A percentile compares a stretch with the other conserved stretches of the same genome.
These are phyloP conservation scores for Drosophila leontia DNA, from an alignment of 1,140 invertebrate species.

Conservation along the genomic window DNA sequence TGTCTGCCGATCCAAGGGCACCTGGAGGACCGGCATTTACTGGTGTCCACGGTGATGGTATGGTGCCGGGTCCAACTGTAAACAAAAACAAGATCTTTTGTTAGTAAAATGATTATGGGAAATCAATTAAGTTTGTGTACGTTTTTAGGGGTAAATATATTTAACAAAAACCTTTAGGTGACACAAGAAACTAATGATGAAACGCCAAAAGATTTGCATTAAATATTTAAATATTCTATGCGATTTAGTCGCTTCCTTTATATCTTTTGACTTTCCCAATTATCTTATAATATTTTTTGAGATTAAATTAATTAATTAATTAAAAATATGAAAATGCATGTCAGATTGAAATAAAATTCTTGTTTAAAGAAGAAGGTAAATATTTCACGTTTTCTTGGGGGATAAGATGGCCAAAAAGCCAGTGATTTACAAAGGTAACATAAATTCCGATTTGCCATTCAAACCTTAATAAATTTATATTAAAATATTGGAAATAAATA, in stretches of 20 bases:
- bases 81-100: slow-evolving; percentile 12
- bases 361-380: no score
- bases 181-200: background rate
- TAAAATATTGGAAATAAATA: no score
- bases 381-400: no score
- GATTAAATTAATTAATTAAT: background rate
- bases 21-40: slow-evolving; percentile 86
- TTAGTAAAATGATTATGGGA: background rate
- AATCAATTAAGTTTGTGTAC: background rate
- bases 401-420: no score
- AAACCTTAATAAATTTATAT: no score
- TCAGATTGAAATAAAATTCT: background rate
- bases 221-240: background rate
- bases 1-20: slow-evolving; percentile 89
- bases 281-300: background rate
- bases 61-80: slow-evolving; percentile 92
- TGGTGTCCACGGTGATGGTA: slow-evolving; percentile 94
- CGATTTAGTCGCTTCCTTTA: no score
- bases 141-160: background rate
- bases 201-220: background rate
- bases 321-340: background rate
- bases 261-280: background rate
- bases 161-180: background rate
- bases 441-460: no score
- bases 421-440: no score